These are phyloP conservation scores for Gortyna flavago DNA, from an alignment of 2,888 invertebrate species.

Conservation along the genomic window DNA sequence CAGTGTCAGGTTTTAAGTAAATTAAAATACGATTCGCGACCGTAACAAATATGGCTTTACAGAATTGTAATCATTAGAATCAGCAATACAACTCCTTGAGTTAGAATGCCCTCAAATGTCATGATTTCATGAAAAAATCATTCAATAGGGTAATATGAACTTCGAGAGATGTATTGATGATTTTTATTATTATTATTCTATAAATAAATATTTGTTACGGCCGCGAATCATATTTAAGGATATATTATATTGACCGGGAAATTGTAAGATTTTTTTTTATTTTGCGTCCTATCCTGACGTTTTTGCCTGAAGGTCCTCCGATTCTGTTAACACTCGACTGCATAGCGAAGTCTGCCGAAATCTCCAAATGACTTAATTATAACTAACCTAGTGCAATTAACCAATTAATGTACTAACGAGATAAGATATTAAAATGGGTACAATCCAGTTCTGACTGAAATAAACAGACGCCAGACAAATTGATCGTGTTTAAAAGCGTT, in stretches of 20 bases:
- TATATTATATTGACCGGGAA: no score
- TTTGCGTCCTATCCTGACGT: background rate
- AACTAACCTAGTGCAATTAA: constrained; percentile 30
- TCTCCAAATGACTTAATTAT: background rate
- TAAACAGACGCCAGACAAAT: constrained; percentile 26
- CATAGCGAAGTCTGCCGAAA: background rate
- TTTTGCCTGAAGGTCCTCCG: background rate
- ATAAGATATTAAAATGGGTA: constrained; percentile 36
- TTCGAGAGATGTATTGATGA: background rate
- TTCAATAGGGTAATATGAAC: background rate
- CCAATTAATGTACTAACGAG: constrained; percentile 21
- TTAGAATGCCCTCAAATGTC: no score
- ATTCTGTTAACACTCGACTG: constrained; percentile 4
- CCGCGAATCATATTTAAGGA: background rate
- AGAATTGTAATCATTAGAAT: no score
- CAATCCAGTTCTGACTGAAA: constrained; percentile 28
- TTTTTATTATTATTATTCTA: background rate
- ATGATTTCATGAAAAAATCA: background rate
- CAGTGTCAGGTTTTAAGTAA: no score
- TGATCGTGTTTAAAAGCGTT: constrained; percentile 35
- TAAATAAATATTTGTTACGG: background rate
- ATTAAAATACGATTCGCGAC: no score
- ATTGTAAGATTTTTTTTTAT: background rate
- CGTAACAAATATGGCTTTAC: no score
- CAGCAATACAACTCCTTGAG: background rate